Evolutionary conservation across 2,888 invertebrate species (phyloP).

Genomic region (Aspidiotus destructor): DNA sequence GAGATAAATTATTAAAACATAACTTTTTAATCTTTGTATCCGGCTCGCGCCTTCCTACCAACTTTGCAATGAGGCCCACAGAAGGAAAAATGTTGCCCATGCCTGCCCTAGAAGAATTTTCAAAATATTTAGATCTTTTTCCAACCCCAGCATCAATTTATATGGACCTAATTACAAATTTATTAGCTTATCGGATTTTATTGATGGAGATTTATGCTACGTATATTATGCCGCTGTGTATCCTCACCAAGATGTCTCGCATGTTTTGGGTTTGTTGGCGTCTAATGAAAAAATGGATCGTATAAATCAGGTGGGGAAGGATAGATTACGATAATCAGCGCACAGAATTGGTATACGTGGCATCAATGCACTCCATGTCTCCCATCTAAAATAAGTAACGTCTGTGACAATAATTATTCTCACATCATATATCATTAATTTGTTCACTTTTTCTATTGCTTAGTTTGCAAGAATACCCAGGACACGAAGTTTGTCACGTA

Average conservation of each 20-base stretch:
- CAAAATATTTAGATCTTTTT: neutral
- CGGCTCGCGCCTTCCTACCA: too few species aligned
- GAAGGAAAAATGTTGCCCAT: too few species aligned
- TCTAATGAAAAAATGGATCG: neutral
- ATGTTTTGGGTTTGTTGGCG: slow-evolving; percentile 6
- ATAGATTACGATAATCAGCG: too few species aligned
- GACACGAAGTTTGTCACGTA: slow-evolving; percentile 65
- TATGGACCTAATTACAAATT: neutral
- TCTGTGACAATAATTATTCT: neutral
- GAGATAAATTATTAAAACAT: too few species aligned
- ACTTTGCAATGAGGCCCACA: too few species aligned
- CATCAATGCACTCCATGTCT: slow-evolving; percentile 8
- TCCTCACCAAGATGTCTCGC: slow-evolving; percentile 21
- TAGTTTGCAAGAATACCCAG: slow-evolving; percentile 43
- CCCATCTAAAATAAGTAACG: too few species aligned
- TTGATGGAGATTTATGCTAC: slow-evolving; percentile 13
- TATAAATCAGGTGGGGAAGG: slow-evolving; percentile 6
- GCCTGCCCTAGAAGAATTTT: neutral
- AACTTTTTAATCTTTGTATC: neutral
- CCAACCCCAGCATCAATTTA: neutral
- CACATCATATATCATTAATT: neutral
- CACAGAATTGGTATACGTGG: slow-evolving; percentile 13
- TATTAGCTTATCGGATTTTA: neutral
- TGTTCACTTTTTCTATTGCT: slow-evolving; percentile 2
- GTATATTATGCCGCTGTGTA: slow-evolving; percentile 19